These are phyloP conservation scores for Magallana gigas DNA, from an alignment of 1,140 invertebrate genomes.

Conservation along the genomic window DNA sequence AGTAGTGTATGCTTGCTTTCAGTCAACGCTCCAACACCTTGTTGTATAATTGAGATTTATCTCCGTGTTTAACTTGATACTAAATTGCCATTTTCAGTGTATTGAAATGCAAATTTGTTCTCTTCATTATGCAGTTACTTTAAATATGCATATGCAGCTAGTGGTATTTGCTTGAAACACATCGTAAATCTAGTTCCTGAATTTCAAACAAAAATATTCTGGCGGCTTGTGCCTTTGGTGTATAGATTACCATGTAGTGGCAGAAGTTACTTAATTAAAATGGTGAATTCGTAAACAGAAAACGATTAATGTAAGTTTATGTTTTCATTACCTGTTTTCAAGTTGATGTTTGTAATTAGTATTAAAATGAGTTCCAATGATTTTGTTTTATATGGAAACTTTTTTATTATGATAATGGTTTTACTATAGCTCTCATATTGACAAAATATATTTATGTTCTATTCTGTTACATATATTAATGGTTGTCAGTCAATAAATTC, in stretches of 20 bases:
- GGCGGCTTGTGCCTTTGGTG: neutral
- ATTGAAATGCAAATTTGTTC: conserved; percentile 32
- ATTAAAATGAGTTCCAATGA: too few species aligned
- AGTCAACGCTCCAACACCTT: neutral
- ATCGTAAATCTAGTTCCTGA: conserved; percentile 8
- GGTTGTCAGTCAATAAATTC: too few species aligned
- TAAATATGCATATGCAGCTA: conserved; percentile 20
- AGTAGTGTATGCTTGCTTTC: too few species aligned
- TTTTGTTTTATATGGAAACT: too few species aligned
- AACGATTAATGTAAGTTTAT: neutral
- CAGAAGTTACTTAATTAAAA: neutral
- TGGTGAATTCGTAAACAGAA: neutral
- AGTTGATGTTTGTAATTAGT: too few species aligned
- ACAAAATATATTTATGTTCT: too few species aligned
- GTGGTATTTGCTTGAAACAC: conserved; percentile 17
- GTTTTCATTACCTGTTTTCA: neutral
- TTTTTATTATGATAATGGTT: too few species aligned
- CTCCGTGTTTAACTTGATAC: neutral
- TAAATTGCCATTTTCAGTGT: conserved; percentile 10
- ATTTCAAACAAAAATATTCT: neutral
- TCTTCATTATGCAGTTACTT: neutral
- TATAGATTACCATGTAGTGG: neutral
- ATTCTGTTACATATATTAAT: too few species aligned
- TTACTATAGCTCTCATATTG: too few species aligned
- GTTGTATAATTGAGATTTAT: neutral